Conservation (phyloP, 2,797 vertebrate species). For the Poeciliopsis infans region DNA sequence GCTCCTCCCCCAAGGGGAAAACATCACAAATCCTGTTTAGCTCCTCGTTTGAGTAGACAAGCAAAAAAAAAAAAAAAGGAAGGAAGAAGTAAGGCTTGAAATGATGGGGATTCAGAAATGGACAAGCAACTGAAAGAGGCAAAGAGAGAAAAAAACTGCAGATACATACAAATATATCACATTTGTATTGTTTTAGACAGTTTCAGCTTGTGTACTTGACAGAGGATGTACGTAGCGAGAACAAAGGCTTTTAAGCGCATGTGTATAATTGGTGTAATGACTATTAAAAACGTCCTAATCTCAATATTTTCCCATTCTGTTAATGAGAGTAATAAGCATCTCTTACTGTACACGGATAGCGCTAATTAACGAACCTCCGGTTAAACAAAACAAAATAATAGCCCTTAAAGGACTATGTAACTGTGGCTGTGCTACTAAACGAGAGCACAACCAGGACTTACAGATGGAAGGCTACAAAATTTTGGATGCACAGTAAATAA, state of each 20-base stretch:
- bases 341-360: slow-evolving; percentile 7
- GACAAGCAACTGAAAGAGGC: background rate
- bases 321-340: slow-evolving; percentile 3
- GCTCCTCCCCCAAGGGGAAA: slow-evolving; percentile 45
- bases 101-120: background rate
- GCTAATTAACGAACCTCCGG: slow-evolving; percentile 9
- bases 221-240: too few relatives aligned
- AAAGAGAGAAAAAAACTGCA: background rate
- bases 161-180: background rate
- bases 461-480: background rate
- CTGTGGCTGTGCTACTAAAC: background rate
- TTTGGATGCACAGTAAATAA: background rate
- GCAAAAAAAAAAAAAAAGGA: too few relatives aligned
- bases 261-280: background rate
- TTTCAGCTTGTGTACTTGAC: background rate
- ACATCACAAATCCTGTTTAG: slow-evolving; percentile 43
- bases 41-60: slow-evolving; percentile 32
- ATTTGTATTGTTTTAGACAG: background rate
- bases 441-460: slow-evolving; percentile 5
- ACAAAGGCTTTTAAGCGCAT: background rate
- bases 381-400: slow-evolving; percentile 1
- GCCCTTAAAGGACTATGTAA: background rate
- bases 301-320: background rate
- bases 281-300: background rate
- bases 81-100: background rate